These are phyloP conservation scores for Hiodon tergisus DNA, from an alignment of 2,113 vertebrate genomes.

Conservation along the genomic window DNA sequence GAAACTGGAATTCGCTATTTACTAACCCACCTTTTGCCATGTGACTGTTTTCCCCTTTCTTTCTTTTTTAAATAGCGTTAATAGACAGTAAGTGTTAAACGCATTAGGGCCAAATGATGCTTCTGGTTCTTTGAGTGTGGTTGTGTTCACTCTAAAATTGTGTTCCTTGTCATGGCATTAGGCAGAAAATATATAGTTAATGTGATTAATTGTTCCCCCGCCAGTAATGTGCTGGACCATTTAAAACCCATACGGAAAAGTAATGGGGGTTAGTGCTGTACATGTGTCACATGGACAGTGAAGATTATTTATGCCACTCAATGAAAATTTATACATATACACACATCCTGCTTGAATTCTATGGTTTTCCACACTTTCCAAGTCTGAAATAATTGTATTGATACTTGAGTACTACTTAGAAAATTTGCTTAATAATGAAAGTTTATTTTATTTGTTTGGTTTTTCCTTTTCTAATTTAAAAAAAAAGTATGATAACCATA, in stretches of 20 bases:
- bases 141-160: slow-evolving; percentile 42
- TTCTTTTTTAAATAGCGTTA: too few relatives aligned
- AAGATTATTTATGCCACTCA: background rate
- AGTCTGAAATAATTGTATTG: background rate
- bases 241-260: slow-evolving; percentile 49
- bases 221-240: slow-evolving; percentile 38
- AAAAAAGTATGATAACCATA: too few relatives aligned
- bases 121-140: slow-evolving; percentile 32
- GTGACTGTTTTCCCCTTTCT: background rate
- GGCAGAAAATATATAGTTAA: slow-evolving; percentile 46
- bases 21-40: background rate
- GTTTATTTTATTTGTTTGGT: slow-evolving; percentile 22
- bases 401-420: background rate
- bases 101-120: slow-evolving; percentile 36
- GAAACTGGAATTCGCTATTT: background rate
- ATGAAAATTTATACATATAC: background rate
- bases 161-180: slow-evolving; percentile 38
- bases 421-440: background rate
- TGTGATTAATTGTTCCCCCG: slow-evolving; percentile 48
- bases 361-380: background rate
- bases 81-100: slow-evolving; percentile 36
- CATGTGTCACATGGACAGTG: slow-evolving; percentile 14
- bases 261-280: slow-evolving; percentile 32
- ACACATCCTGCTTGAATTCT: background rate
- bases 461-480: slow-evolving; percentile 1